Percentiles rank a stretch among this genome's conserved stretches.
These are phyloP conservation scores for Dryococelus australis DNA, from an alignment of 2,888 invertebrate species.

Conservation along the genomic window DNA sequence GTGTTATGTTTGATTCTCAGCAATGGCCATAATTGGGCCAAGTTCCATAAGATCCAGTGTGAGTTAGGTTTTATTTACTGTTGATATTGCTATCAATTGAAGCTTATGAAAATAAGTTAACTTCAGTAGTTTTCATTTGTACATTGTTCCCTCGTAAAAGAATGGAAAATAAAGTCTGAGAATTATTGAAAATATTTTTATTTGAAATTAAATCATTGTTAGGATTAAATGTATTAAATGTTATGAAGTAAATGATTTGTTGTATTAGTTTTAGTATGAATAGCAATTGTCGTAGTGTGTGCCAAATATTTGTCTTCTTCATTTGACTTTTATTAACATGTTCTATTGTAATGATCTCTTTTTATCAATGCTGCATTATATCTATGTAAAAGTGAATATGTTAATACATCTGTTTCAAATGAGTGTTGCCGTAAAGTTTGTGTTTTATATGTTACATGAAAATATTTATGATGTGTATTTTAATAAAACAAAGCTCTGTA, in stretches of 20 bases:
- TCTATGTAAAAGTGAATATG: conserved; percentile 6
- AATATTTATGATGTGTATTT: conserved; percentile 30
- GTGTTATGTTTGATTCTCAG: no score
- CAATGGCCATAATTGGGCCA: no score
- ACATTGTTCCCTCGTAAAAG: neutral
- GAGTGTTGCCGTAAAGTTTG: conserved; percentile 10
- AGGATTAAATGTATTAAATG: neutral
- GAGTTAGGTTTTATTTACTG: no score
- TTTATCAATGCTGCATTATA: conserved; percentile 23
- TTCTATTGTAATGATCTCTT: conserved; percentile 28
- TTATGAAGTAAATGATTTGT: neutral
- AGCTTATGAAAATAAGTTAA: no score
- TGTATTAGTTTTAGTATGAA: neutral
- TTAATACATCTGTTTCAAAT: conserved; percentile 3
- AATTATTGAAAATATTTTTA: neutral
- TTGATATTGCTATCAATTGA: no score
- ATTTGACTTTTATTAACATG: conserved; percentile 27
- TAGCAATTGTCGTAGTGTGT: conserved; percentile 18
- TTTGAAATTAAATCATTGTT: neutral
- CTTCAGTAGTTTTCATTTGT: neutral
- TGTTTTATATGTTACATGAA: conserved; percentile 28
- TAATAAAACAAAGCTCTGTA: conserved; percentile 21
- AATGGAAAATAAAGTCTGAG: neutral
- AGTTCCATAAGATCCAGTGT: no score
- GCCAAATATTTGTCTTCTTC: conserved; percentile 27